Conservation (phyloP, 2,888 invertebrate genomes). For the Dendrolimus pini region DNA sequence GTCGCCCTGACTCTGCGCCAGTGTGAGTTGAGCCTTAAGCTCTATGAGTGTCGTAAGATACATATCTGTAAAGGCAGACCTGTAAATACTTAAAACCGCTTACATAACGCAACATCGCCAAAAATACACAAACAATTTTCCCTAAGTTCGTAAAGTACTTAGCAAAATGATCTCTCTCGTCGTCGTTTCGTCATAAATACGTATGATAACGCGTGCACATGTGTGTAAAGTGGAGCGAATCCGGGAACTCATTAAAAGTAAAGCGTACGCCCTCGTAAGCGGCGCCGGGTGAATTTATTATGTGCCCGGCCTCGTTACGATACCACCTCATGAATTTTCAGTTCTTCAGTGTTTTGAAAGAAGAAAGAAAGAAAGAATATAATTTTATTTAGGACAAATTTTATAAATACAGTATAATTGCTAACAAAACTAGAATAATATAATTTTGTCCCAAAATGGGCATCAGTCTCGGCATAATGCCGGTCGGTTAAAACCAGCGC, state of each 20-base stretch:
- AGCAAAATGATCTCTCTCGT: neutral
- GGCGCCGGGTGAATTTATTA: slow-evolving; percentile 10
- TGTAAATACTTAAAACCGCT: no score
- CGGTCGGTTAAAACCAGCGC: no score
- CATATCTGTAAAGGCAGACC: no score
- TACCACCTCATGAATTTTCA: neutral
- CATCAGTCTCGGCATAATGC: no score
- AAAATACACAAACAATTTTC: neutral
- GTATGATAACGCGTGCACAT: neutral
- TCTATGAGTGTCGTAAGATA: no score
- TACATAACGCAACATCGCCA: neutral
- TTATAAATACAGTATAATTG: no score
- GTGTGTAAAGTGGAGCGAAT: slow-evolving; percentile 2
- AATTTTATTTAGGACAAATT: no score
- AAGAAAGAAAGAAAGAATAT: no score
- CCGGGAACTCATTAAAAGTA: slow-evolving; percentile 13
- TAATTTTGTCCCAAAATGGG: no score
- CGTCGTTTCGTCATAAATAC: neutral
- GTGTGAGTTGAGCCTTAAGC: no score
- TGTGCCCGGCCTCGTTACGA: neutral
- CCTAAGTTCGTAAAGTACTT: neutral
- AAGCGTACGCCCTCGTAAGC: slow-evolving; percentile 6
- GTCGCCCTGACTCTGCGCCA: no score
- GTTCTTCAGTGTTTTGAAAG: neutral
- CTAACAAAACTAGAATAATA: no score